These are phyloP conservation scores for Pachypsylla venusta DNA, from an alignment of 1,140 invertebrate species.

Conservation along the genomic window DNA sequence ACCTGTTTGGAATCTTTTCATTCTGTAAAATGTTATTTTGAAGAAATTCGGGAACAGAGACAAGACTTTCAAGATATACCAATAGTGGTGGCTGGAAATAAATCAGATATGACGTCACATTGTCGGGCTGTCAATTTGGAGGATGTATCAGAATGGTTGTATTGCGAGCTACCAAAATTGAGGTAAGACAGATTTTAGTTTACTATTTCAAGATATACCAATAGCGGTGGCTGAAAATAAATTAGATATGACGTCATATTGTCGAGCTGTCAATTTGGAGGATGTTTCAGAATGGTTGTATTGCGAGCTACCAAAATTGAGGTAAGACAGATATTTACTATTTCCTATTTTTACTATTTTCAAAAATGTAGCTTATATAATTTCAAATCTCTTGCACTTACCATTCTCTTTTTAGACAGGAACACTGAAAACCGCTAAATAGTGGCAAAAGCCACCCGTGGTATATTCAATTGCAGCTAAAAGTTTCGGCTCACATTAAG, in stretches of 20 bases:
- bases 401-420: too few species aligned
- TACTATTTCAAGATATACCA: conserved; percentile 49
- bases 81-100: conserved; percentile 74
- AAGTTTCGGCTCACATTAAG: too few species aligned
- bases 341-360: too few species aligned
- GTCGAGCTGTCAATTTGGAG: conserved; percentile 51
- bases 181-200: conserved; percentile 32
- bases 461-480: too few species aligned
- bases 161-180: conserved; percentile 54
- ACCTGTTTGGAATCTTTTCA: conserved; percentile 58
- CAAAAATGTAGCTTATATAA: too few species aligned
- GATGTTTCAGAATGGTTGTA: conserved; percentile 67
- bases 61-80: conserved; percentile 60
- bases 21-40: conserved; percentile 62
- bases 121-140: conserved; percentile 52
- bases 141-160: conserved; percentile 65
- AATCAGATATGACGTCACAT: conserved; percentile 50
- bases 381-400: too few species aligned
- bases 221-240: conserved; percentile 81
- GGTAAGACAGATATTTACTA: too few species aligned
- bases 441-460: too few species aligned
- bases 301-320: conserved; percentile 53
- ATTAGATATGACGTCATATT: conserved; percentile 46
- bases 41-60: conserved; percentile 65
- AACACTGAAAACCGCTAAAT: too few species aligned